Evolutionary conservation across 2,113 vertebrate genomes (phyloP).

Genomic region (Glaucidium brasilianum): DNA sequence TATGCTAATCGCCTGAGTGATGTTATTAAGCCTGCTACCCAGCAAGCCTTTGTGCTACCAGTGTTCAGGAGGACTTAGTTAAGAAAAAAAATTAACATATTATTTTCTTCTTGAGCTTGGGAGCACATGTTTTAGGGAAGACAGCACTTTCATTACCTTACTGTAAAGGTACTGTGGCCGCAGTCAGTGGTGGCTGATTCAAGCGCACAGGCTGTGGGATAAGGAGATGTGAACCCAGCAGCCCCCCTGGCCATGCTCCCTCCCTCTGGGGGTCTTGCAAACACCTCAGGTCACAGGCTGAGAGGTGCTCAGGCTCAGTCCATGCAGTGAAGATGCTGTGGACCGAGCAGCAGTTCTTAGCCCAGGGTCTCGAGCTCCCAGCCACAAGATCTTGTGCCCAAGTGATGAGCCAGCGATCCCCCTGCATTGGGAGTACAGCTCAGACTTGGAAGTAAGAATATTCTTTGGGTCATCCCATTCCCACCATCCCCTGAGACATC

Average conservation of each 20-base stretch:
- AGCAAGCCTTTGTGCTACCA: neutral
- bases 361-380: neutral
- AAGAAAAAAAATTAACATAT: neutral
- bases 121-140: neutral
- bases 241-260: neutral
- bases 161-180: neutral
- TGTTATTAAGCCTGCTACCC: neutral
- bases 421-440: neutral
- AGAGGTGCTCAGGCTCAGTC: neutral
- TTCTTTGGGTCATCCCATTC: neutral
- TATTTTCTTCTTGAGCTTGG: neutral
- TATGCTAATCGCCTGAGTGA: neutral
- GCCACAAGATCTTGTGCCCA: accelerated
- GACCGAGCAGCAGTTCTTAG: accelerated
- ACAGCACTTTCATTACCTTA: neutral
- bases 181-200: neutral
- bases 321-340: neutral
- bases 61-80: neutral
- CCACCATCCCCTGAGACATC: neutral
- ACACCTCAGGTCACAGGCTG: neutral
- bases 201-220: neutral
- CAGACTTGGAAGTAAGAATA: neutral
- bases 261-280: neutral
- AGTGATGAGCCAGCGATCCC: neutral
- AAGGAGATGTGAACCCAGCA: neutral